These are phyloP conservation scores for Holacanthus passer DNA, from an alignment of 2,113 vertebrate genomes.

Conservation along the genomic window DNA sequence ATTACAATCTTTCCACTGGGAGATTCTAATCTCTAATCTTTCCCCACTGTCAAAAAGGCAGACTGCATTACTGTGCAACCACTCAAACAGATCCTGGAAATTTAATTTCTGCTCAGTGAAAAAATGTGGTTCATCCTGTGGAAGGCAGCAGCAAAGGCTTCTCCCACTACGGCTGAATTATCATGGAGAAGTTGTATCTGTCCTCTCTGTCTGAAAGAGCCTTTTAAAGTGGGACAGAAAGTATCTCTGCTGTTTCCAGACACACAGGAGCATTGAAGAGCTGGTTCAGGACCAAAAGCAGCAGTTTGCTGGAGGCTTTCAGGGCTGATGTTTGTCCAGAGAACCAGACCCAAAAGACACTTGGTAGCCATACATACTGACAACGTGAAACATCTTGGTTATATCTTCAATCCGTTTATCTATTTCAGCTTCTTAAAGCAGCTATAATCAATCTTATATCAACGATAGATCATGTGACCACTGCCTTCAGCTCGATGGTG, in stretches of 20 bases:
- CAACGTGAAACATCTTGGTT: background rate
- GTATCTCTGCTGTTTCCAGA: background rate
- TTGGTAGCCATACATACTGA: background rate
- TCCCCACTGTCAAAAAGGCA: conserved; percentile 22
- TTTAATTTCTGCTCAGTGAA: conserved; percentile 10
- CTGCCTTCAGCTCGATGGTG: background rate
- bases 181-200: background rate
- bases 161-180: background rate
- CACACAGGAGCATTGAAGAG: background rate
- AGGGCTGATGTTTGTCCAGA: background rate
- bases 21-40: conserved; percentile 24
- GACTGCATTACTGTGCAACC: background rate
- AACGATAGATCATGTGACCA: background rate
- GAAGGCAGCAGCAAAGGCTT: background rate
- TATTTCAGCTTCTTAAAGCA: background rate
- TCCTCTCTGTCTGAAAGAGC: conserved; percentile 5
- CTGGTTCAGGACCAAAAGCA: conserved; percentile 1
- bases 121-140: background rate
- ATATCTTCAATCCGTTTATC: background rate
- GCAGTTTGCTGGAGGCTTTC: background rate
- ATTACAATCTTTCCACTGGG: conserved; percentile 30
- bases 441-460: too few species aligned
- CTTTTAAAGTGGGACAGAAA: background rate
- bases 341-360: background rate
- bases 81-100: conserved; percentile 27